phyloP scores from a whole-genome alignment of 2,113 vertebrate species.

The Spea multiplicata region DNA sequence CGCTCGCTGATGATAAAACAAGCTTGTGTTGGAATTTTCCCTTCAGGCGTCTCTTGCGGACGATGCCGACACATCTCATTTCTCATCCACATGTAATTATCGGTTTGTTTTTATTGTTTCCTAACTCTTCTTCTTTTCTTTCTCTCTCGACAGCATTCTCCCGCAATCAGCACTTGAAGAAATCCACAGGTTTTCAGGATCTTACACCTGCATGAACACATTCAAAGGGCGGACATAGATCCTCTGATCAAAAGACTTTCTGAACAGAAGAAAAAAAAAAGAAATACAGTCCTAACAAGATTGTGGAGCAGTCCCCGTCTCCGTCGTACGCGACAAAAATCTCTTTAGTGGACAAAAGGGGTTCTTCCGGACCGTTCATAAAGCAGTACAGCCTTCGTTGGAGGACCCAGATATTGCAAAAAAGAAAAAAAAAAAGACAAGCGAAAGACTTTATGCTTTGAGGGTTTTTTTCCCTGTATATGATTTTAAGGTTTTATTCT shows the following conservation, averaged over 20 bases:
- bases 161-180: conserved; percentile 93
- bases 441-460: conserved; percentile 53
- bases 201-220: conserved; percentile 97
- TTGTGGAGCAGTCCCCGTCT: conserved; percentile 46
- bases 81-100: no score
- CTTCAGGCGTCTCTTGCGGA: no score
- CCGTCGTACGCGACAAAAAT: conserved; percentile 51
- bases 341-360: conserved; percentile 50
- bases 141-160: conserved; percentile 74
- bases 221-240: conserved; percentile 92
- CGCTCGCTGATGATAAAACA: no score
- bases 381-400: conserved; percentile 64
- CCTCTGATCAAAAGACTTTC: conserved; percentile 13
- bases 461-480: conserved; percentile 32
- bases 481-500: conserved; percentile 57
- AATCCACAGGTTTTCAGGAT: conserved; percentile 93
- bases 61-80: no score
- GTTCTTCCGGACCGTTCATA: conserved; percentile 55
- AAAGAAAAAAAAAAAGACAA: conserved; percentile 52
- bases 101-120: not conserved
- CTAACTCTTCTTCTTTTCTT: conserved; percentile 24
- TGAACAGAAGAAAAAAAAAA: conserved; percentile 30
- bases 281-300: conserved; percentile 52
- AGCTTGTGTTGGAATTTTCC: no score
- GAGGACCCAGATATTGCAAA: conserved; percentile 52